Percentiles rank a stretch among this genome's conserved stretches.
phyloP scores from a whole-genome alignment of 1,140 invertebrate genomes.

The Scaptomyza hsui region DNA sequence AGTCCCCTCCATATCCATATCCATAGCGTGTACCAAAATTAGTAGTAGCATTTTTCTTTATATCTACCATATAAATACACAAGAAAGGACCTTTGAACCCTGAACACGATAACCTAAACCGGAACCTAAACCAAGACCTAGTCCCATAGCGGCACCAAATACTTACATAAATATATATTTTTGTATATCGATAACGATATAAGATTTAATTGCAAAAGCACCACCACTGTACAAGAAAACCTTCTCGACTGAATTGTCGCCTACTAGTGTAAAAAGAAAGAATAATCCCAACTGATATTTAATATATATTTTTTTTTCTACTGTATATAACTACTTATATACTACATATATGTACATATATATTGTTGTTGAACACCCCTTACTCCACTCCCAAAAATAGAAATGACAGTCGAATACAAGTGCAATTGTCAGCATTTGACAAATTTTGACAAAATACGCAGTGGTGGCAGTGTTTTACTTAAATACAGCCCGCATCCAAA shows the following conservation, averaged over 20 bases:
- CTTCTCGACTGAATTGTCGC: constrained; percentile 51
- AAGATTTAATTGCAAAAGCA: constrained; percentile 23
- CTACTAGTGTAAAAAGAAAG: constrained; percentile 61
- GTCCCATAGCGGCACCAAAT: constrained; percentile 50
- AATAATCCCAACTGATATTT: constrained; percentile 17
- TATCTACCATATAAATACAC: constrained; percentile 30
- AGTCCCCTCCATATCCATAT: neutral
- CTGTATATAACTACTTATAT: constrained; percentile 52
- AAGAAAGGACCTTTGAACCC: constrained; percentile 24
- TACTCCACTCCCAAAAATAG: constrained; percentile 31
- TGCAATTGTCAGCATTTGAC: constrained; percentile 60
- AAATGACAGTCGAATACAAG: constrained; percentile 61
- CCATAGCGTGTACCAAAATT: constrained; percentile 1
- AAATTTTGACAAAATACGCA: constrained; percentile 74
- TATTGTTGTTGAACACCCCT: constrained; percentile 16
- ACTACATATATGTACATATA: neutral
- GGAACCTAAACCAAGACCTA: neutral
- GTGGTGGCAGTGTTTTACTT: constrained; percentile 84
- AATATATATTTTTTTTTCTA: constrained; percentile 10
- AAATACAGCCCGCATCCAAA: constrained; percentile 67
- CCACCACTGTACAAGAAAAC: constrained; percentile 49
- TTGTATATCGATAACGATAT: constrained; percentile 30
- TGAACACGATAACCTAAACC: neutral
- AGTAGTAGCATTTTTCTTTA: constrained; percentile 9
- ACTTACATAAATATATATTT: constrained; percentile 18